phyloP scores from a whole-genome alignment of 2,888 invertebrate genomes.

The Liopterus haemorrhoidalis region DNA sequence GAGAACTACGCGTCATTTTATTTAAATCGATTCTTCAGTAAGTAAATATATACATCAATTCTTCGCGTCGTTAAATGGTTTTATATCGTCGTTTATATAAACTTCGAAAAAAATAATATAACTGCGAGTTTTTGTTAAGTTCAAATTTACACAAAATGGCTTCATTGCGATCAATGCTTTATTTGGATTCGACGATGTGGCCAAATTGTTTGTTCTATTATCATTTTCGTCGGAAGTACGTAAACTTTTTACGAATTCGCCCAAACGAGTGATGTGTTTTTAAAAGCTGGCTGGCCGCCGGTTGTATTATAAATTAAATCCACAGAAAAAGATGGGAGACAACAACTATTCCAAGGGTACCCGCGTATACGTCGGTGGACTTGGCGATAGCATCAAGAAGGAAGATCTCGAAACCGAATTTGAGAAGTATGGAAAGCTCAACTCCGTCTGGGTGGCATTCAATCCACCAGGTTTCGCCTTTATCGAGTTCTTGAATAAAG shows the following conservation, averaged over 20 bases:
- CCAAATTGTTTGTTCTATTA: constrained; percentile 13
- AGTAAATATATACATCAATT: constrained; percentile 22
- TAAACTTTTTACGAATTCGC: constrained; percentile 40
- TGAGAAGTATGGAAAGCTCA: constrained; percentile 85
- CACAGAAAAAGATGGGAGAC: constrained; percentile 29
- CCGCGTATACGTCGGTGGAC: constrained; percentile 84
- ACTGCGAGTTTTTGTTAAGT: constrained; percentile 10
- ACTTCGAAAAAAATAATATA: constrained; percentile 4
- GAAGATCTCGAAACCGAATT: constrained; percentile 88
- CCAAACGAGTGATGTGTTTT: constrained; percentile 40
- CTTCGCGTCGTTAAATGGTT: constrained; percentile 17
- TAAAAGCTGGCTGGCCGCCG: constrained; percentile 14
- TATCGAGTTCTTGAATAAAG: constrained; percentile 83
- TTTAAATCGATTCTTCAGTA: constrained; percentile 19
- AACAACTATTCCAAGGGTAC: constrained; percentile 51
- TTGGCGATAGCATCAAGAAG: constrained; percentile 82
- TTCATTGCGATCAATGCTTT: constrained; percentile 4
- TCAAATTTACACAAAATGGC: constrained; percentile 10
- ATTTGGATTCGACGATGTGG: not conserved
- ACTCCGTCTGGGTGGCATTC: constrained; percentile 89
- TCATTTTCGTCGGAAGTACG: constrained; percentile 23
- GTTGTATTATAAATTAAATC: constrained; percentile 22
- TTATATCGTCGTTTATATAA: constrained; percentile 12
- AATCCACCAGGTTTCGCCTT: constrained; percentile 93
- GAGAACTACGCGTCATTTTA: constrained; percentile 24